Percentiles rank a stretch among this genome's conserved stretches.
Conservation (phyloP, 2,888 invertebrate species). For the Uloborus plumipes region DNA sequence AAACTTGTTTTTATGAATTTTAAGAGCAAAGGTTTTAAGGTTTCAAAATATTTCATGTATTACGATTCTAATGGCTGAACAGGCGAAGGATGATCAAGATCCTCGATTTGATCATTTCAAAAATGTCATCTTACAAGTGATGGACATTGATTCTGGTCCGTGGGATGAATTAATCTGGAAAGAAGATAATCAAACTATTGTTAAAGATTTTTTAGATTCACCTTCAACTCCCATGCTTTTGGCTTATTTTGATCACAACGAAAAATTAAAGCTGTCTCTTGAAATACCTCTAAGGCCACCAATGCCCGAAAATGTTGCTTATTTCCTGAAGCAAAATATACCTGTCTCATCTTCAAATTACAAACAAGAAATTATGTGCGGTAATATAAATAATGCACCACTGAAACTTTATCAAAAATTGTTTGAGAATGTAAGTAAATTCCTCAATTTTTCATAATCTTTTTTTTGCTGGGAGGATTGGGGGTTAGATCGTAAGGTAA, state of each 20-base stretch:
- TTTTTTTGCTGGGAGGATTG: too few relatives aligned
- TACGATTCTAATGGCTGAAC: background rate
- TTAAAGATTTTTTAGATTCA: constrained; percentile 49
- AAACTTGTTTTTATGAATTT: constrained; percentile 4
- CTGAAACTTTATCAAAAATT: constrained; percentile 21
- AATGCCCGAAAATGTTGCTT: constrained; percentile 9
- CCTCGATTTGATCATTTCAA: constrained; percentile 19
- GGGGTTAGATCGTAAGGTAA: too few relatives aligned
- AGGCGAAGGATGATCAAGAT: constrained; percentile 24
- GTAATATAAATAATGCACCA: constrained; percentile 28
- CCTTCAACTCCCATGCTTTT: constrained; percentile 20
- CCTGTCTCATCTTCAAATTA: constrained; percentile 21
- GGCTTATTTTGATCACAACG: constrained; percentile 22
- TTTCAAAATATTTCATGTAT: too few relatives aligned
- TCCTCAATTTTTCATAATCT: too few relatives aligned
- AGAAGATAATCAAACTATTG: constrained; percentile 42
- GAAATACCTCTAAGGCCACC: constrained; percentile 5
- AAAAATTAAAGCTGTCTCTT: constrained; percentile 17
- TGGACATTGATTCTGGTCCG: constrained; percentile 13
- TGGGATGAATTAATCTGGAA: constrained; percentile 48
- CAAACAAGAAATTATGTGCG: constrained; percentile 31
- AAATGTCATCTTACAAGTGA: constrained; percentile 10
- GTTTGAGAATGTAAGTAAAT: constrained; percentile 33
- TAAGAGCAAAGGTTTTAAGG: too few relatives aligned
- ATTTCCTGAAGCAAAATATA: constrained; percentile 27